Evolutionary conservation across 2,113 vertebrate species (phyloP).

Genomic region (Nerophis lumbriciformis): DNA sequence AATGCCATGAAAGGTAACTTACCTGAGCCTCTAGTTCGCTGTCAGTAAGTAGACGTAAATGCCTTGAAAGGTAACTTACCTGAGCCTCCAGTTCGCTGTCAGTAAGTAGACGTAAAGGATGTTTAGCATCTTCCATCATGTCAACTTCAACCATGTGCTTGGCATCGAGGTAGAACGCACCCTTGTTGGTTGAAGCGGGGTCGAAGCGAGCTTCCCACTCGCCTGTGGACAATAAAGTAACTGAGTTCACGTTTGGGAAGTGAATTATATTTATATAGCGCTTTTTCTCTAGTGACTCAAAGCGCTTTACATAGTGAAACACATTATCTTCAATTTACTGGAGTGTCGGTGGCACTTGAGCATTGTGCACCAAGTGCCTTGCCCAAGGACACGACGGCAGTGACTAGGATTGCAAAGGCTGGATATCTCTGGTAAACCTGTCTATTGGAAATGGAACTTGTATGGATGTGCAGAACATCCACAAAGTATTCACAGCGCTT

Average conservation of each 20-base stretch:
- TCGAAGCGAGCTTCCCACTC: constrained; percentile 87
- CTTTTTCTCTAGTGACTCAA: too few relatives aligned
- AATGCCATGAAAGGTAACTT: constrained; percentile 1
- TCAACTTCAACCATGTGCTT: constrained; percentile 77
- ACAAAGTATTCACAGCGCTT: too few relatives aligned
- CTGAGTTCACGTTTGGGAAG: neutral
- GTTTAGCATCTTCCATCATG: constrained; percentile 85
- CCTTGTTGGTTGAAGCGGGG: constrained; percentile 74
- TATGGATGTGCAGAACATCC: too few relatives aligned
- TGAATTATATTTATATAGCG: too few relatives aligned
- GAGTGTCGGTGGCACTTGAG: too few relatives aligned
- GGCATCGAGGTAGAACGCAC: constrained; percentile 79
- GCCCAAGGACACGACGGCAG: too few relatives aligned
- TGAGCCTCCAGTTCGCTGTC: constrained; percentile 78
- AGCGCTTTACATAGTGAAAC: too few relatives aligned
- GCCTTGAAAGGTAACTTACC: constrained; percentile 59
- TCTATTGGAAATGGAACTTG: too few relatives aligned
- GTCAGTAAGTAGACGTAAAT: constrained; percentile 75
- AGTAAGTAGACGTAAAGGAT: constrained; percentile 78
- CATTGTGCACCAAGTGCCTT: too few relatives aligned
- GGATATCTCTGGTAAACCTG: too few relatives aligned
- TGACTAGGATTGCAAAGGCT: too few relatives aligned
- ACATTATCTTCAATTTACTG: too few relatives aligned
- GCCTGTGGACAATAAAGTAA: constrained; percentile 62
- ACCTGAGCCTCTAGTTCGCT: constrained; percentile 83